These are phyloP conservation scores for Neodiprion virginianus DNA, from an alignment of 1,140 invertebrate species.

Conservation along the genomic window DNA sequence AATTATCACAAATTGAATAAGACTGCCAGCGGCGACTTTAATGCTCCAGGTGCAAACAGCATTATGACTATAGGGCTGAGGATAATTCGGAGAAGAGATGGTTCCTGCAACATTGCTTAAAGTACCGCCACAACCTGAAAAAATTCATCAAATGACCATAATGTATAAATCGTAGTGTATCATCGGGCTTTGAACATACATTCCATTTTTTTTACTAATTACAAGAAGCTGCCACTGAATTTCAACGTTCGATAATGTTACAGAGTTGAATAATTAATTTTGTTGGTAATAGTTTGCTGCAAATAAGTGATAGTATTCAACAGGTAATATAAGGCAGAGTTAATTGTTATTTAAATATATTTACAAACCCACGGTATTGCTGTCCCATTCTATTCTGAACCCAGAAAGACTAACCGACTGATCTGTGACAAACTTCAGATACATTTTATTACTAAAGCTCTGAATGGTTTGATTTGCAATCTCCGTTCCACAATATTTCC, in stretches of 20 bases:
- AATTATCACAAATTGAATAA: constrained; percentile 69
- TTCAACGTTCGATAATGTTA: background rate
- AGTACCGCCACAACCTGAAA: constrained; percentile 77
- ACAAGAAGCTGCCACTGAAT: background rate
- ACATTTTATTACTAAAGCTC: constrained; percentile 74
- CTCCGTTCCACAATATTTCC: constrained; percentile 72
- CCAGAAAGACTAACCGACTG: constrained; percentile 63
- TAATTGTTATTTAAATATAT: too few species aligned
- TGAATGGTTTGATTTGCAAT: constrained; percentile 66
- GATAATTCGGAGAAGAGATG: constrained; percentile 86
- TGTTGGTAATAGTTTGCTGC: too few species aligned
- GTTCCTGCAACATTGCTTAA: constrained; percentile 70
- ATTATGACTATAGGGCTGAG: constrained; percentile 70
- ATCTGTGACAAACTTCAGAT: constrained; percentile 76
- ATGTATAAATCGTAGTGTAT: too few species aligned
- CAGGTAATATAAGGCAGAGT: too few species aligned
- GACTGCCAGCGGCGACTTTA: constrained; percentile 74
- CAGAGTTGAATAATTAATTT: too few species aligned
- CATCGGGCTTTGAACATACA: background rate
- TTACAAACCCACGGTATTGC: constrained; percentile 65
- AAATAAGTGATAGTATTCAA: too few species aligned
- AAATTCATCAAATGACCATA: too few species aligned
- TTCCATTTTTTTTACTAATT: too few species aligned
- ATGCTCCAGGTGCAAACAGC: constrained; percentile 84
- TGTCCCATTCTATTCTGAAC: constrained; percentile 78